These are phyloP conservation scores for Armadillidium nasatum DNA, from an alignment of 1,140 invertebrate genomes.

Conservation along the genomic window DNA sequence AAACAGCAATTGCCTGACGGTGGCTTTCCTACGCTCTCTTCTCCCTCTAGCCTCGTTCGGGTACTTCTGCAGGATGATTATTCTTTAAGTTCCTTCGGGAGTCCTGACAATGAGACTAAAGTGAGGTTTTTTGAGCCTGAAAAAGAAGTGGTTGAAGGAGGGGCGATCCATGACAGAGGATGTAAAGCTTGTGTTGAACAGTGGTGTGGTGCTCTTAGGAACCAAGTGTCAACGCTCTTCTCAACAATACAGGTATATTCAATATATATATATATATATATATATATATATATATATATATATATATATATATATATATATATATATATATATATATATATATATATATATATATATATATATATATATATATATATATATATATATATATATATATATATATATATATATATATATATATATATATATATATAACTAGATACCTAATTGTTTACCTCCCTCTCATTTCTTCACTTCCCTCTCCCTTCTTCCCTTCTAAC, in stretches of 20 bases:
- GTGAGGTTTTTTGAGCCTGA: too few species aligned
- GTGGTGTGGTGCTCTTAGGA: not conserved
- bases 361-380: constrained; percentile 21
- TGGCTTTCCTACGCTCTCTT: not conserved
- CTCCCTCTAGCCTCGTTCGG: not conserved
- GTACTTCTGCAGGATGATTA: not conserved
- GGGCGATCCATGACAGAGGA: too few species aligned
- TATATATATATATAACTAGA: too few species aligned
- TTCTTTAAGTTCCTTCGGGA: not conserved
- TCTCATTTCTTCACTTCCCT: too few species aligned
- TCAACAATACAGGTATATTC: too few species aligned
- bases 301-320: constrained; percentile 28
- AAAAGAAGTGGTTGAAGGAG: too few species aligned
- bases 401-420: too few species aligned
- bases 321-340: constrained; percentile 25
- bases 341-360: constrained; percentile 14
- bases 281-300: constrained; percentile 24
- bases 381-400: too few species aligned
- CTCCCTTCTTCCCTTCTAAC: too few species aligned
- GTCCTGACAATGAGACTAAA: not conserved
- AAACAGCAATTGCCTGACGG: not conserved
- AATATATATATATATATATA: not conserved
- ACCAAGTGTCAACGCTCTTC: too few species aligned
- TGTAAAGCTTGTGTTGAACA: not conserved
- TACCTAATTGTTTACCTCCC: too few species aligned